These are phyloP conservation scores for Odontamblyopus rebecca DNA, from an alignment of 2,797 vertebrate species.

Conservation along the genomic window DNA sequence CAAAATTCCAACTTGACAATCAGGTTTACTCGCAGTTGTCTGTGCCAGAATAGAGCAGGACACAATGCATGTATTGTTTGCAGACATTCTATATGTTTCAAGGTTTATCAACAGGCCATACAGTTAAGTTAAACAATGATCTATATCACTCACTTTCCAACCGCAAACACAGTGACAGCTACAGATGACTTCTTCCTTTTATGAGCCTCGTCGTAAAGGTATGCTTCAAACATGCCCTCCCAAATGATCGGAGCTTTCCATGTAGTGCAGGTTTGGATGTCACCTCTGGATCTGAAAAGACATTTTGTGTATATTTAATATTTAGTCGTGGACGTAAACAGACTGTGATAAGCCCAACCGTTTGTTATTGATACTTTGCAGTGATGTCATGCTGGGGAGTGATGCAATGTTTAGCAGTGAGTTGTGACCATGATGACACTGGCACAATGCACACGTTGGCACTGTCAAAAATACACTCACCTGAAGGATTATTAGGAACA, in stretches of 20 bases:
- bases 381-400: no score
- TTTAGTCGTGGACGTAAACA: not conserved
- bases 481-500: no score
- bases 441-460: no score
- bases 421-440: no score
- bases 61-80: no score
- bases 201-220: constrained; percentile 57
- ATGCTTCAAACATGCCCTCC: constrained; percentile 76
- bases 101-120: not conserved
- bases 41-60: no score
- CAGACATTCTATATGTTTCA: no score
- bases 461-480: no score
- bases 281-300: constrained; percentile 64
- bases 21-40: not conserved
- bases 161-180: constrained; percentile 64
- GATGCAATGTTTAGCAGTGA: no score
- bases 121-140: not conserved
- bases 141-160: constrained; percentile 73
- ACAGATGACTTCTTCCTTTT: constrained; percentile 59
- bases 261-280: constrained; percentile 76
- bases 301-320: not conserved
- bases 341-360: not conserved
- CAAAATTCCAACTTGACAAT: not conserved
- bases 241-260: constrained; percentile 81
- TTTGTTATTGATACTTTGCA: not conserved